These are phyloP conservation scores for Holacanthella duospinosa DNA, from an alignment of 2,888 invertebrate species.

Conservation along the genomic window DNA sequence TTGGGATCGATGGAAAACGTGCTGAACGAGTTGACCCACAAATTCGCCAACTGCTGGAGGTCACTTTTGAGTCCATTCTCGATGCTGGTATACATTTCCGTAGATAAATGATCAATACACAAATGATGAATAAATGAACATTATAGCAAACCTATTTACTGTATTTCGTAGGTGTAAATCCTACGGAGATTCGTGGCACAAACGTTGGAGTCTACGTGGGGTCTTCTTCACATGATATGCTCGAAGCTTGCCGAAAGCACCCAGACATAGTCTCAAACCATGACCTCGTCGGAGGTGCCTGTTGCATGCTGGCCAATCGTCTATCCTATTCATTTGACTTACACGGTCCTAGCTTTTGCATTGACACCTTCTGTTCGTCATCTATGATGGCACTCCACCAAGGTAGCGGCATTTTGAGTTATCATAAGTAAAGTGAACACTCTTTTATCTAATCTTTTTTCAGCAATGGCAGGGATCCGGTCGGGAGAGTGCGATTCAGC, in stretches of 20 bases:
- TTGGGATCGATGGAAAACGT: constrained; percentile 63
- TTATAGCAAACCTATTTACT: constrained; percentile 36
- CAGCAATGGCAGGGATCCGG: too few relatives aligned
- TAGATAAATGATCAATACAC: too few relatives aligned
- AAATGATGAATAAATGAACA: too few relatives aligned
- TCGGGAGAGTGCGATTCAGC: constrained; percentile 15
- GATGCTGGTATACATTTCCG: too few relatives aligned
- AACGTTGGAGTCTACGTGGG: constrained; percentile 51
- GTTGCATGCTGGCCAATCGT: constrained; percentile 50
- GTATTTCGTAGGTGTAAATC: constrained; percentile 52
- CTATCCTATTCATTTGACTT: constrained; percentile 50
- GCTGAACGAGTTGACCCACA: background rate
- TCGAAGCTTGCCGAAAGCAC: constrained; percentile 48
- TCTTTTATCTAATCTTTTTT: too few relatives aligned
- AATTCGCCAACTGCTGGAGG: background rate
- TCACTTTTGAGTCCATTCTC: background rate
- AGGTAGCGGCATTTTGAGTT: constrained; percentile 10
- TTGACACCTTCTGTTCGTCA: too few relatives aligned
- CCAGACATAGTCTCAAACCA: constrained; percentile 39
- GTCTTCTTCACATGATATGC: constrained; percentile 46
- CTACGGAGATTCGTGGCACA: constrained; percentile 44
- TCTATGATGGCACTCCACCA: constrained; percentile 50
- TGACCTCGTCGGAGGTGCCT: constrained; percentile 2
- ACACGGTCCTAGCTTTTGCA: constrained; percentile 50
- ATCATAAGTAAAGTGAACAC: too few relatives aligned